Evolutionary conservation across 2,797 vertebrate species (phyloP), one percentile per base, ranked within the genome.

Genomic region (Synanceia verrucosa): DNA sequence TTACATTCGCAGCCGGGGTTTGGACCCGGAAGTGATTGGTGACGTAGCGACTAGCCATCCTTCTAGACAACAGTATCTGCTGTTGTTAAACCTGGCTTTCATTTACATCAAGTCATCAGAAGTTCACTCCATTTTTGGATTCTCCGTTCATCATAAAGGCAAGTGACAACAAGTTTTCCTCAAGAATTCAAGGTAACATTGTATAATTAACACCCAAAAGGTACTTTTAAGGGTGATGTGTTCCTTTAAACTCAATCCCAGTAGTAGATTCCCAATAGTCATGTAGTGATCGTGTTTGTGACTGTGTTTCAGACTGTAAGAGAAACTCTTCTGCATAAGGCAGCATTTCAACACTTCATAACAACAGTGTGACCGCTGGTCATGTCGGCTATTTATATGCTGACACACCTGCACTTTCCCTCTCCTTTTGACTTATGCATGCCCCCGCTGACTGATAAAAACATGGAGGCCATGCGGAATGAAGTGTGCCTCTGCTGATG

Each of bases 401-500:
- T 88, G 83, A 89, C 80, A 69, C 78, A 62, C 76, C 79, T 79
- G 70, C 81, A 83, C 84, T 83, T 71, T 76, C 71, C 57, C 73
- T 79, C 78, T 79, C 76, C 82, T 88, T 69, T 77, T 89, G 86
- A 91, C 86, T 90, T 88, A 86, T 84, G 88, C 89, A 87, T 84
- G 85, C 66, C 82, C 78, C 70, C 66, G 55, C 89, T 86, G 85
- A 89, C 87, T 84, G 87, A 90, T 89, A 83, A 88, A 87, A 91
- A 89, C 84, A 86, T 60, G 74, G 89, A 90, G 87, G 91, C 89
- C 90, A 89, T 88, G 90, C 76, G 28, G 82, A 81, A 79, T 73
- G 83, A 91, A 88, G 85, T 70, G 87, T 73, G 89, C 85, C 88
- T 86, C 88, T 91, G 92, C 93, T 95, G 90, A 92, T 89, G 88